These are phyloP conservation scores for Illadopsis cleaveri DNA, from an alignment of 2,113 vertebrate genomes.

Conservation along the genomic window DNA sequence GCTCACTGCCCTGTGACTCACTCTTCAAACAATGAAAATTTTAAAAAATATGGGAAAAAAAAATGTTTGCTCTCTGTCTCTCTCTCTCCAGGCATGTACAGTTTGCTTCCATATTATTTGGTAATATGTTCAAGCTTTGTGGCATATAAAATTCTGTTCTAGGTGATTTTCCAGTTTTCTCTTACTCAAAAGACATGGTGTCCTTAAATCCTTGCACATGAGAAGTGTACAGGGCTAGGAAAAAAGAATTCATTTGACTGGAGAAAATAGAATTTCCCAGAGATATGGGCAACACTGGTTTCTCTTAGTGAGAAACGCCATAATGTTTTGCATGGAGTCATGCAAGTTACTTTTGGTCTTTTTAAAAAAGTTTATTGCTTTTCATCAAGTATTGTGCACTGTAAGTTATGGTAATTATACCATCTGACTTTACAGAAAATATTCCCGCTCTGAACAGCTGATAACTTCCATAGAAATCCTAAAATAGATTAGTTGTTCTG, in stretches of 20 bases:
- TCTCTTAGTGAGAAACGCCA: not conserved
- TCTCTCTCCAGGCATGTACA: not conserved
- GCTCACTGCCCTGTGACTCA: fast-evolving
- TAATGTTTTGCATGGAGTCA: not conserved
- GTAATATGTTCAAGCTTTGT: fast-evolving
- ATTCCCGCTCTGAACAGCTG: not conserved
- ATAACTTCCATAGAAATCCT: not conserved
- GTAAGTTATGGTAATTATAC: not conserved
- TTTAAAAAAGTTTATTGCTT: not conserved
- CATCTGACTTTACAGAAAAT: not conserved
- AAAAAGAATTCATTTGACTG: not conserved
- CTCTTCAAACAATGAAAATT: constrained; percentile 5
- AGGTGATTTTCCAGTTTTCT: not conserved
- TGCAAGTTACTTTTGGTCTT: not conserved
- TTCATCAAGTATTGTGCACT: not conserved
- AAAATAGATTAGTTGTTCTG: not conserved
- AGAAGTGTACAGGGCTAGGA: not conserved
- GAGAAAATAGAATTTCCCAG: not conserved
- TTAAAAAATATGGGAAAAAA: not conserved
- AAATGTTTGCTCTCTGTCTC: not conserved
- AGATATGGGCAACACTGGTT: not conserved
- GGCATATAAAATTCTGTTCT: not conserved
- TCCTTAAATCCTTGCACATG: not conserved
- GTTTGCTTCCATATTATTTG: not conserved
- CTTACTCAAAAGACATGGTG: not conserved